Percentiles rank a stretch among this genome's conserved stretches.
Evolutionary conservation across 2,888 invertebrate genomes (phyloP).

Genomic region (Lamproptera curius): DNA sequence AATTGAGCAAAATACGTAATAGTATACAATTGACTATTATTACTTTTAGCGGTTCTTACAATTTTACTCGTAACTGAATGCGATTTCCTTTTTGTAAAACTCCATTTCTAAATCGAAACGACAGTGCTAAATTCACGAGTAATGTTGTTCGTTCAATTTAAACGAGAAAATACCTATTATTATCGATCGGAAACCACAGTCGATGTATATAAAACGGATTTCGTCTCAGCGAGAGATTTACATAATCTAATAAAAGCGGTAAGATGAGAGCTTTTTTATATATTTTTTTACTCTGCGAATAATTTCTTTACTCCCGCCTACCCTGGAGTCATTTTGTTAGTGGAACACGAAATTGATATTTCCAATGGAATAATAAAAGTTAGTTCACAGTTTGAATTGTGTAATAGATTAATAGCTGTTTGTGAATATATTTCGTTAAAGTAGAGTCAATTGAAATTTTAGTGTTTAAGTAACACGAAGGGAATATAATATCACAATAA

Average conservation of each 20-base stretch:
- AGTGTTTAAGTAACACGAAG: too few species aligned
- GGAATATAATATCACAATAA: too few species aligned
- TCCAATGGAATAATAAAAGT: conserved; percentile 44
- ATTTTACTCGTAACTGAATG: conserved; percentile 1
- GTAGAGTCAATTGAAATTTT: too few species aligned
- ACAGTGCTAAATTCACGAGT: conserved; percentile 9
- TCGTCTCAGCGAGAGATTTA: conserved; percentile 34
- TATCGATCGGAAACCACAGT: conserved; percentile 18
- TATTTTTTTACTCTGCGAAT: conserved; percentile 40
- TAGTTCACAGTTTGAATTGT: conserved; percentile 23
- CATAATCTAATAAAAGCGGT: conserved; percentile 41
- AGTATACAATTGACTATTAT: too few species aligned
- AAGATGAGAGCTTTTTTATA: conserved; percentile 34
- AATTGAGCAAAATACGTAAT: too few species aligned
- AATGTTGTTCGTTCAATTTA: conserved; percentile 10
- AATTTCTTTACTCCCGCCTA: conserved; percentile 45
- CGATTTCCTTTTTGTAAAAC: neutral
- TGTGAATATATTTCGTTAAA: conserved; percentile 13
- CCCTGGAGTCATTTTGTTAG: conserved; percentile 23
- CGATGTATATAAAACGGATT: conserved; percentile 24
- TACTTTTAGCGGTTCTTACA: too few species aligned
- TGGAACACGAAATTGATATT: conserved; percentile 41
- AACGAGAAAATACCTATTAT: conserved; percentile 14
- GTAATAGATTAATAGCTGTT: conserved; percentile 11
- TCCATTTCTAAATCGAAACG: conserved; percentile 3